Percentiles rank a stretch among this genome's conserved stretches.
These are phyloP conservation scores for Nothobranchius furzeri DNA, from an alignment of 2,113 vertebrate genomes.

Conservation along the genomic window DNA sequence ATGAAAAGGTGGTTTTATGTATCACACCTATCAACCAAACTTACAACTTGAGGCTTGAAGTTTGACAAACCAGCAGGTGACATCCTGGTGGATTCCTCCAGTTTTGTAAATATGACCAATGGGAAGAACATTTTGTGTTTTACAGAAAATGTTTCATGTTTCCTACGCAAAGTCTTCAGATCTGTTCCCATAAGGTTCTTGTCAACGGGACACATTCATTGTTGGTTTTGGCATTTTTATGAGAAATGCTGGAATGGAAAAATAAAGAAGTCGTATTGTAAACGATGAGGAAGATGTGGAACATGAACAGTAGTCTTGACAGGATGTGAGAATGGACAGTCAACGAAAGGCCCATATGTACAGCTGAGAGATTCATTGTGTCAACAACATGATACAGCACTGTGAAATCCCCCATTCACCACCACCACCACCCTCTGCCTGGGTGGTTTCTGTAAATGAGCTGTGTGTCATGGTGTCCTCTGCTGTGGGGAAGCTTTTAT, in stretches of 20 bases:
- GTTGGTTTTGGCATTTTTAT: slow-evolving; percentile 11
- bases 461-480: slow-evolving; percentile 58
- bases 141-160: background rate
- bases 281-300: background rate
- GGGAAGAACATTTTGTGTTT: no score
- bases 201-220: background rate
- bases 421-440: background rate
- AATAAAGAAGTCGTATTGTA: background rate
- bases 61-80: no score
- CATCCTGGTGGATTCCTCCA: no score
- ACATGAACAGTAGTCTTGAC: background rate
- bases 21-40: background rate
- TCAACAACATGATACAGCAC: slow-evolving; percentile 50
- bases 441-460: slow-evolving; percentile 45
- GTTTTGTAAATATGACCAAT: no score
- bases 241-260: background rate
- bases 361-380: slow-evolving; percentile 20
- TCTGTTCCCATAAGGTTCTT: background rate
- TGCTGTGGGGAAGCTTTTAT: slow-evolving; percentile 55
- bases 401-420: slow-evolving; percentile 39
- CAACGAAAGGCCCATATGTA: slow-evolving; percentile 1
- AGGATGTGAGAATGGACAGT: background rate
- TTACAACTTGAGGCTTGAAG: background rate
- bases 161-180: background rate
- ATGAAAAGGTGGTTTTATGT: background rate